A percentile compares a stretch with the other conserved stretches of the same genome.
Evolutionary conservation across 2,797 vertebrate genomes (phyloP).

Genomic region (Loris lydekkerianus): DNA sequence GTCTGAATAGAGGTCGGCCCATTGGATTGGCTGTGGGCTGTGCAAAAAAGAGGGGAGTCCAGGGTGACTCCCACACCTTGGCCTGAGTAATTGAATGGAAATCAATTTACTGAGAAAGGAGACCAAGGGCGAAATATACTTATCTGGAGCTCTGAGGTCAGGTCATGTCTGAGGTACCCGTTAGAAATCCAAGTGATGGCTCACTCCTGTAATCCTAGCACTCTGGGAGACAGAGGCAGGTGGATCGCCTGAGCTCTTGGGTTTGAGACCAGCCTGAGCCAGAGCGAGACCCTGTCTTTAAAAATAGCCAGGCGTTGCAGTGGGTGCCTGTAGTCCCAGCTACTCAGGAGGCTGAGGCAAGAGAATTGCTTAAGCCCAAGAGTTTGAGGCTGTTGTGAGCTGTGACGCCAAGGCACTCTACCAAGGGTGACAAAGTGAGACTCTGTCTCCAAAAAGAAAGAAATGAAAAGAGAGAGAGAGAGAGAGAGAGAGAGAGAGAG

Average conservation of each 20-base stretch:
- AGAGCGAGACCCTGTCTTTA: too few species aligned
- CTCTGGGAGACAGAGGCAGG: too few species aligned
- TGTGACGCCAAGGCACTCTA: too few species aligned
- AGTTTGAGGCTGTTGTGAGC: too few species aligned
- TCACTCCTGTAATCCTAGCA: not conserved
- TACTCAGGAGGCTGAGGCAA: too few species aligned
- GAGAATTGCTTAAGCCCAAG: too few species aligned
- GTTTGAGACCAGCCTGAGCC: too few species aligned
- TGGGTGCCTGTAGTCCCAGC: too few species aligned
- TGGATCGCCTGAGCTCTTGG: too few species aligned
- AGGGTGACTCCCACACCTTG: not conserved
- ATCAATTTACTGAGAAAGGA: not conserved
- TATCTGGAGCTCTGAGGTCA: not conserved
- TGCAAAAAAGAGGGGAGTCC: not conserved
- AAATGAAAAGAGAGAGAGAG: not conserved
- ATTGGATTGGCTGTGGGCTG: not conserved
- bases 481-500: too few species aligned
- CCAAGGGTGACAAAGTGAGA: too few species aligned
- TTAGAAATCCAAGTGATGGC: not conserved
- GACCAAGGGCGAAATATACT: not conserved
- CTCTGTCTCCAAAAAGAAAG: not conserved
- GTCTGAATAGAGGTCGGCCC: not conserved
- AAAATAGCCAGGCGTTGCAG: too few species aligned
- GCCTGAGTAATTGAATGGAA: conserved; percentile 18
- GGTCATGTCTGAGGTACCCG: not conserved